Base-by-base conservation (phyloP, 2,797 vertebrate genomes). In the Aphelocoma californica region DNA sequence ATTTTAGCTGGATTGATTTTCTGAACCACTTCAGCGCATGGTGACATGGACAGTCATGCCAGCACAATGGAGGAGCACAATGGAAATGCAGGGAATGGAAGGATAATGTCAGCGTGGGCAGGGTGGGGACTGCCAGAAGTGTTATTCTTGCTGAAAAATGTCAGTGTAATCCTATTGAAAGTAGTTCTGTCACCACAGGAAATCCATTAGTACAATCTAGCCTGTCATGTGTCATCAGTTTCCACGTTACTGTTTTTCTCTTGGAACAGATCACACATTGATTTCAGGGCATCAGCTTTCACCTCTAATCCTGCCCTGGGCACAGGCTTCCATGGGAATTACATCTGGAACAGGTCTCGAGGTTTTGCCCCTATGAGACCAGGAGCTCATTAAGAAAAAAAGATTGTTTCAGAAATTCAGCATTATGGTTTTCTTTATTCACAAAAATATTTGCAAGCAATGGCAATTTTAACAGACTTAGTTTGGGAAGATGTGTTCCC, bases 1-100 rank as follows among this genome's bases (percentile, higher is more conserved):
- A 82, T 88, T 77, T 94, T 75, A 86, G 47, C 64, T 73, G 67
- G 44, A 54, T 11, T 77, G 51, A 44, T 80, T 87, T 92, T 86
- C 86, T 58, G 71, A 88, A 45, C 47, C 51, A 20, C 64, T 90
- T 69, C 54, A 54, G 64, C 0, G 1, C 28, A 31, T 19, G 42
- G 34, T 74, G 50, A 67, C 66, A 53, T 0, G 1, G 60, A 34
- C 32, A 28, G 32, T 72, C 1, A 0, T 11, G 31, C 40, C 6
- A 1, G 36, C 19, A 36, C 1, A 11, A 50, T 1, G 10, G n/a
- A 51, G 31, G 24, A 80, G 31, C 40, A 64, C 18, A 31, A 31
- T n/a, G 36, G 45, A 90, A 47, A 23, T 9, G 51, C 19, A 18
- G 10, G 14, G 7, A 18, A 31, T 61, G 64, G 64, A 80, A 85